Conservation (phyloP, 1,140 invertebrate species). For the Whitmania pigra region DNA sequence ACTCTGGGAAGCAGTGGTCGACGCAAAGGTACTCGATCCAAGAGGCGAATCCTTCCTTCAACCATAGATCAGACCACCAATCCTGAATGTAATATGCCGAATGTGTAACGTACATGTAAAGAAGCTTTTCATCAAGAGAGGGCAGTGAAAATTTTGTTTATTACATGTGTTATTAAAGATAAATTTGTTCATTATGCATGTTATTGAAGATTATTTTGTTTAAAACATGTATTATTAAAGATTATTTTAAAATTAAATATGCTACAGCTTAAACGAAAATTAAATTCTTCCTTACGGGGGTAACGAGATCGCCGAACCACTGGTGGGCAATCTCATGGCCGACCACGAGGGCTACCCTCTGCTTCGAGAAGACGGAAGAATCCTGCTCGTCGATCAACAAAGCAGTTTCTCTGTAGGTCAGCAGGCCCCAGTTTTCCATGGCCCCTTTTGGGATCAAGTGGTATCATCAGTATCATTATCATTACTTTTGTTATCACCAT, state of each 20-base stretch:
- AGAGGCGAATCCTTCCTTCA: conserved; percentile 44
- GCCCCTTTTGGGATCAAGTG: conserved; percentile 41
- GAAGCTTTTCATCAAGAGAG: not conserved
- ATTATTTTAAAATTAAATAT: not conserved
- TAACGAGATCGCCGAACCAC: conserved; percentile 45
- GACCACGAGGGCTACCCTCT: conserved; percentile 73
- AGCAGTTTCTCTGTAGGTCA: conserved; percentile 28
- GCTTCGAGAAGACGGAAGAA: conserved; percentile 61
- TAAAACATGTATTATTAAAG: not conserved
- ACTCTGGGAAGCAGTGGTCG: conserved; percentile 44
- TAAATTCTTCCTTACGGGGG: conserved; percentile 59
- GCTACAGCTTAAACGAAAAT: not conserved
- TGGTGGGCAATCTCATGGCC: conserved; percentile 68
- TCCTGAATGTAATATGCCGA: conserved; percentile 35
- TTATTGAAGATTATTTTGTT: too few species aligned
- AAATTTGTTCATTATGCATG: too few species aligned
- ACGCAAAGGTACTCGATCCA: conserved; percentile 46
- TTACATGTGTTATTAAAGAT: not conserved
- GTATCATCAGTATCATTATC: too few species aligned
- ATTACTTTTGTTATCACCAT: too few species aligned
- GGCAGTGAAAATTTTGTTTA: not conserved
- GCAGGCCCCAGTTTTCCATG: conserved; percentile 31
- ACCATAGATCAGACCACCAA: conserved; percentile 45
- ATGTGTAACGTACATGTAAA: too few species aligned
- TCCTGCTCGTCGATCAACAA: conserved; percentile 29